Evolutionary conservation across 1,140 invertebrate genomes (phyloP).

Genomic region (Protaetia brevitarsis): DNA sequence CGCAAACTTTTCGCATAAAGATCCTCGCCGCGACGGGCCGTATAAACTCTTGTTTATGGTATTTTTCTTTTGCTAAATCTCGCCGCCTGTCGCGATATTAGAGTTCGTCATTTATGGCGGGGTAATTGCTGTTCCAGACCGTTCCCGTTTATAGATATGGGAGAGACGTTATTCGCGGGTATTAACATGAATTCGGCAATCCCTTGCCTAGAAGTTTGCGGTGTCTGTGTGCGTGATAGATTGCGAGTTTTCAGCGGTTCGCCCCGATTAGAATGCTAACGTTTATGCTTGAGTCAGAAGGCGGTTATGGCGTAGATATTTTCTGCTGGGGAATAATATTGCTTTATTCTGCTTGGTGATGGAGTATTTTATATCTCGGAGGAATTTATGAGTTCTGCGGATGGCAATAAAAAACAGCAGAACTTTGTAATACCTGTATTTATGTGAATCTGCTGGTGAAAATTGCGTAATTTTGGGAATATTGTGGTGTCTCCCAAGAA

Average conservation of each 20-base stretch:
- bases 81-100: background rate
- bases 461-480: too few species aligned
- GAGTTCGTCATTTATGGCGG: conserved; percentile 8
- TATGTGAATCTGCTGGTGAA: too few species aligned
- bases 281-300: background rate
- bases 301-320: too few species aligned
- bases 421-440: too few species aligned
- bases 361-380: too few species aligned
- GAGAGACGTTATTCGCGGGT: background rate
- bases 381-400: too few species aligned
- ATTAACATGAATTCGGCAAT: conserved; percentile 9
- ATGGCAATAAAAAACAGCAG: too few species aligned
- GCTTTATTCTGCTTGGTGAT: too few species aligned
- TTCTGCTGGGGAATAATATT: too few species aligned
- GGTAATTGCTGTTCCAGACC: background rate
- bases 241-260: background rate
- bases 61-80: background rate
- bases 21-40: conserved; percentile 1
- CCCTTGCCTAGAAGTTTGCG: background rate
- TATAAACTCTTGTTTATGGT: conserved; percentile 22
- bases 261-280: background rate
- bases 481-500: too few species aligned
- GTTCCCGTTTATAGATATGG: background rate
- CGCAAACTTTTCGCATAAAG: conserved; percentile 18
- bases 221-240: background rate